phyloP scores from a whole-genome alignment of 1,140 invertebrate genomes.

The Brachionus rotundiformis region DNA sequence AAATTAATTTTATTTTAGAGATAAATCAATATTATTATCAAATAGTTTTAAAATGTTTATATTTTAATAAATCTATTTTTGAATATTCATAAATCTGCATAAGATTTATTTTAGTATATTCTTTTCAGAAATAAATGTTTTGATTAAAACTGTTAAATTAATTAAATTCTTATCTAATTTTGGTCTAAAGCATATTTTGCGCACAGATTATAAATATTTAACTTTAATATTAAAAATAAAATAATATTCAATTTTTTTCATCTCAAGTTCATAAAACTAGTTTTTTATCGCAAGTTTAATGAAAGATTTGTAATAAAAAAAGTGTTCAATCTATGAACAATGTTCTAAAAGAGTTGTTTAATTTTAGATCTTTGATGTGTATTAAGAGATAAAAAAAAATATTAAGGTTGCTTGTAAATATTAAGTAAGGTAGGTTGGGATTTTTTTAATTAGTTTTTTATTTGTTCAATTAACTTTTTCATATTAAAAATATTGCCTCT shows the following conservation, averaged over 20 bases:
- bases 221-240: background rate
- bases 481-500: background rate
- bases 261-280: background rate
- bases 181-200: background rate
- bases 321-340: background rate
- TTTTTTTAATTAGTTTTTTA: constrained; percentile 1
- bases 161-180: background rate
- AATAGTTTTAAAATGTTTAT: too few species aligned
- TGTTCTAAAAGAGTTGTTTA: background rate
- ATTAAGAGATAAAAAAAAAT: background rate
- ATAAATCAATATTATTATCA: too few species aligned
- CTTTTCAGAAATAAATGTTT: too few species aligned
- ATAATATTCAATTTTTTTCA: background rate
- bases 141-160: background rate
- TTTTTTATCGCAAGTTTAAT: background rate
- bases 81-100: too few species aligned
- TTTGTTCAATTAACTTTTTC: constrained; percentile 10
- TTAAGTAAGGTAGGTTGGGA: background rate
- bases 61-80: too few species aligned
- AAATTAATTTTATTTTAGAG: too few species aligned
- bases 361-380: background rate
- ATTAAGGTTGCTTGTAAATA: background rate
- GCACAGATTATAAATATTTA: background rate
- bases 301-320: too few species aligned
- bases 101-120: too few species aligned